phyloP scores from a whole-genome alignment of 37 sponge, comb jelly and placozoan species.

The Mnemiopsis leidyi region DNA sequence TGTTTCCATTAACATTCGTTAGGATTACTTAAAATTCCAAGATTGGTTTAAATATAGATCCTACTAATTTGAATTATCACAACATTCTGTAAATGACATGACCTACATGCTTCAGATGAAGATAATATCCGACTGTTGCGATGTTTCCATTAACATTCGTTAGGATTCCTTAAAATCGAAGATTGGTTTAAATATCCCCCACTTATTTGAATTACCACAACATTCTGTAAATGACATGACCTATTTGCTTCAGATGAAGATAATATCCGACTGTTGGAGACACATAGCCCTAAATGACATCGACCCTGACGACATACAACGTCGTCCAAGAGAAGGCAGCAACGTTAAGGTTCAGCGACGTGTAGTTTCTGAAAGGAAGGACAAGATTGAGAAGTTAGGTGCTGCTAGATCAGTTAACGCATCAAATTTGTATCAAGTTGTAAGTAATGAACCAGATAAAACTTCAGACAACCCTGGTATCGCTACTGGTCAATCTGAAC shows the following conservation, averaged over 20 bases:
- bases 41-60: too few relatives aligned
- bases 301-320: not conserved
- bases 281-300: not conserved
- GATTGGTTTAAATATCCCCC: too few relatives aligned
- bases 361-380: not conserved
- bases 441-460: not conserved
- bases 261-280: slow-evolving; percentile 34
- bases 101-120: not conserved
- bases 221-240: not conserved
- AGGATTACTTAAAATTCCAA: too few relatives aligned
- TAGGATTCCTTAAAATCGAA: too few relatives aligned
- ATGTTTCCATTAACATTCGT: too few relatives aligned
- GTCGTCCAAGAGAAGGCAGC: not conserved
- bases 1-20: too few relatives aligned
- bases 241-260: slow-evolving; percentile 22
- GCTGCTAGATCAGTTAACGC: too few relatives aligned
- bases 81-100: not conserved
- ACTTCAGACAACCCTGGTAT: not conserved
- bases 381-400: not conserved
- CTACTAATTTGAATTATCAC: too few relatives aligned
- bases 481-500: not conserved
- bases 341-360: slow-evolving; percentile 1
- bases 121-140: too few relatives aligned
- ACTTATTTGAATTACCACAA: too few relatives aligned
- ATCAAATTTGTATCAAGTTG: too few relatives aligned